Evolutionary conservation across 2,888 invertebrate species (phyloP).

Genomic region (Drosophila mulleri): DNA sequence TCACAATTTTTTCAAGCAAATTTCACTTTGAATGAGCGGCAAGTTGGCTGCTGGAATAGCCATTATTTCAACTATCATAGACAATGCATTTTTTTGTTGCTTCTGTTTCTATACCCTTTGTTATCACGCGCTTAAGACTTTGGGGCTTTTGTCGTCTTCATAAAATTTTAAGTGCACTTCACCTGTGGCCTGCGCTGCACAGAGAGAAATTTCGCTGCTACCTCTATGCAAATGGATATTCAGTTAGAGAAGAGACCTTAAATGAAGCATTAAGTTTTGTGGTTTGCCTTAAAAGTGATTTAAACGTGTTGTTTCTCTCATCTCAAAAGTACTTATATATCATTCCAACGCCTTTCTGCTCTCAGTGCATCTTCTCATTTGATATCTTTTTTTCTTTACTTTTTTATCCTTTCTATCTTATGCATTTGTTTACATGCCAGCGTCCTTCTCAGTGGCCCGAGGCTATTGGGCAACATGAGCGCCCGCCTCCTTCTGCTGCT

Average conservation of each 20-base stretch:
- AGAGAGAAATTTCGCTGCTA: neutral
- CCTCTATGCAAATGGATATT: neutral
- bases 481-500: neutral
- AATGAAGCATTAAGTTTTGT: too few relatives aligned
- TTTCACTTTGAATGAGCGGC: constrained; percentile 68
- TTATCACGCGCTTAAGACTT: neutral
- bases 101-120: neutral
- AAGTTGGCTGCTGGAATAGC: constrained; percentile 33
- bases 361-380: constrained; percentile 11
- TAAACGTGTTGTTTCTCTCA: too few relatives aligned
- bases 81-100: constrained; percentile 3
- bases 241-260: too few relatives aligned
- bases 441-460: constrained; percentile 36
- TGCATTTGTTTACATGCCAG: constrained; percentile 68
- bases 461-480: constrained; percentile 61
- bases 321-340: neutral
- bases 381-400: neutral
- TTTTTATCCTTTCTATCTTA: constrained; percentile 6
- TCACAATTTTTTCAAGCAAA: constrained; percentile 1
- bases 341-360: neutral
- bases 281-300: too few relatives aligned
- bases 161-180: constrained; percentile 71
- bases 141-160: constrained; percentile 52
- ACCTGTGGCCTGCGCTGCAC: constrained; percentile 52
- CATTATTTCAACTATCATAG: constrained; percentile 43